phyloP scores from a whole-genome alignment of 2,113 vertebrate genomes.

The Tragelaphus imberbis region DNA sequence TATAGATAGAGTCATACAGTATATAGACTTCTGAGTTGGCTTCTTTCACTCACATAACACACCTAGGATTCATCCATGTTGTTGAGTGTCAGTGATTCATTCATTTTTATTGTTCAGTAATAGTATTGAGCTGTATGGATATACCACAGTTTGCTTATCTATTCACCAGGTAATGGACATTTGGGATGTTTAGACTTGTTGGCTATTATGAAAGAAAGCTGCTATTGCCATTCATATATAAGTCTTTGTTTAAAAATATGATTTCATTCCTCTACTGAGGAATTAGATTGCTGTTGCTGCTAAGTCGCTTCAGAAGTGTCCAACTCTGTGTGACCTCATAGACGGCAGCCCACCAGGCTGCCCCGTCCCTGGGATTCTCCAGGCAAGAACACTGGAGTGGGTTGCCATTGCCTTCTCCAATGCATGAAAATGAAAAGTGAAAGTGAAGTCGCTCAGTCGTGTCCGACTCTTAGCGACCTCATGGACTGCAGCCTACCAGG shows the following conservation, averaged over 20 bases:
- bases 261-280: neutral
- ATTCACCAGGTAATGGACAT: neutral
- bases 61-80: neutral
- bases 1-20: neutral
- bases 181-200: neutral
- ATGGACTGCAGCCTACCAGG: too few relatives aligned
- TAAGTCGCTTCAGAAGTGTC: too few relatives aligned
- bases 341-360: too few relatives aligned
- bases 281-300: neutral
- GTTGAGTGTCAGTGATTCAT: neutral
- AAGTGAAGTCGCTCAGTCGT: too few relatives aligned
- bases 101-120: neutral
- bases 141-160: neutral
- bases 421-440: too few relatives aligned
- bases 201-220: neutral
- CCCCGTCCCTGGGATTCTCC: too few relatives aligned
- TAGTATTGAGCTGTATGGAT: neutral
- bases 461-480: too few relatives aligned
- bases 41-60: neutral
- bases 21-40: neutral
- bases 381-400: too few relatives aligned
- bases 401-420: too few relatives aligned
- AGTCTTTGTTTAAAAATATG: neutral
- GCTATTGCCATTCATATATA: neutral
- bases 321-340: too few relatives aligned